Evolutionary conservation across 2,797 vertebrate species (phyloP), one percentile per base, ranked within the genome.

Genomic region (Scolopax rusticola): DNA sequence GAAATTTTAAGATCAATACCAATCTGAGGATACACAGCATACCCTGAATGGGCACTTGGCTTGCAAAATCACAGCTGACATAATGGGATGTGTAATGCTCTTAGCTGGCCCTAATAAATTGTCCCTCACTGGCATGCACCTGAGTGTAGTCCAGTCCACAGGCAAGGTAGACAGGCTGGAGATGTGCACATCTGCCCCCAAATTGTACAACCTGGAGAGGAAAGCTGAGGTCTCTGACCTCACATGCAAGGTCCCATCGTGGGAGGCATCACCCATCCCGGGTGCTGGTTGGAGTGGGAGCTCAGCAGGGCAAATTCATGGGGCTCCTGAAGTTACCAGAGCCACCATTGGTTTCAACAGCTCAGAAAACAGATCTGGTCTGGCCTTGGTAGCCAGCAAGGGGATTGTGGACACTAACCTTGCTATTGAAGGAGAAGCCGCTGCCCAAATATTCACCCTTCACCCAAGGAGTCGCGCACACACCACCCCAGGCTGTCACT

Each of bases 71-170:
- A 12, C 74, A 70, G 93, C 71, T 67, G 80, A 51, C 45, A 50
- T 63, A 67, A 90, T 60, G 94, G 92, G 88, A 84, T 70, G 84
- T 68, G 54, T 65, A 69, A 81, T 71, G 73, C 84, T 88, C 80
- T 87, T 24, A 63, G 43, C 74, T 74, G 75, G 85, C 45, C 73
- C 59, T 54, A 40, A 63, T 47, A 90, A 76, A 78, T 57, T 8
- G 15, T 70, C 27, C 40, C 82, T 48, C 0, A 1, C 41, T 73
- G 87, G 82, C 89, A 56, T 0, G 0, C 3, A 3, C 33, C 43
- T 2, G 6, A 40, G 33, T 18, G 32, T 20, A 7, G 32, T 79
- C 67, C 68, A 47, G 64, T 8, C 61, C 11, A 0, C 7, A 0
- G 20, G 74, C 47, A 30, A n/a, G 30, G 14, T 11, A 27, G 56